phyloP scores from a whole-genome alignment of 2,888 invertebrate genomes.

The Phragmatobia fuliginosa region DNA sequence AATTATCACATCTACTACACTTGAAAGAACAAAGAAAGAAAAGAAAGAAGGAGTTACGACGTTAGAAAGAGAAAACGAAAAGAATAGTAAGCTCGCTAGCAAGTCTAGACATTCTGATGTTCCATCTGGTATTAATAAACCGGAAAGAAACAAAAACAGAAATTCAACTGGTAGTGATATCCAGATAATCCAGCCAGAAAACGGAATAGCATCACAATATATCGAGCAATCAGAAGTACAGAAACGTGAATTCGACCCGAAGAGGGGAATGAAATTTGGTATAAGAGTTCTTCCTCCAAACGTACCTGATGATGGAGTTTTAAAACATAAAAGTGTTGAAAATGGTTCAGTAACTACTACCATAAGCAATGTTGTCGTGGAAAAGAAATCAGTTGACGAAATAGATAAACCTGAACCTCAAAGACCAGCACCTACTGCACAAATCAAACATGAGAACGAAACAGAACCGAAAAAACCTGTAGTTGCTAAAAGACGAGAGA shows the following conservation, averaged over 20 bases:
- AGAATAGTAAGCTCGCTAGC: conserved; percentile 76
- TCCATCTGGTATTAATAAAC: conserved; percentile 68
- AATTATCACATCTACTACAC: conserved; percentile 77
- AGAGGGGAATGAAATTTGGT: conserved; percentile 89
- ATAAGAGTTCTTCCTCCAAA: conserved; percentile 89
- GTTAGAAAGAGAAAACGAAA: conserved; percentile 82
- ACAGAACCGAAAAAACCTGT: conserved; percentile 80
- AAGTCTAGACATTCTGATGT: conserved; percentile 75
- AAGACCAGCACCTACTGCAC: conserved; percentile 66
- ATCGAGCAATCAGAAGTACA: conserved; percentile 83
- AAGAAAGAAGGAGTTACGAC: conserved; percentile 76
- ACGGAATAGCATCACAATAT: conserved; percentile 61
- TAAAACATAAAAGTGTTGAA: conserved; percentile 79
- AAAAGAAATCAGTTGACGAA: conserved; percentile 75
- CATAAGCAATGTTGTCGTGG: conserved; percentile 42
- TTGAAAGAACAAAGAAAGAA: conserved; percentile 82
- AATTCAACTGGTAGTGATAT: conserved; percentile 75
- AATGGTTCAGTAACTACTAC: conserved; percentile 67
- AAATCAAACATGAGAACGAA: conserved; percentile 85
- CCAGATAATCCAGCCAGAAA: conserved; percentile 78
- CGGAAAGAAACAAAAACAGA: conserved; percentile 76
- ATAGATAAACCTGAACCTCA: conserved; percentile 77
- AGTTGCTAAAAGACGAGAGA: conserved; percentile 84
- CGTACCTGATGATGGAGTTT: conserved; percentile 82
- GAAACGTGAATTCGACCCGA: conserved; percentile 85